Evolutionary conservation across 2,113 vertebrate genomes (phyloP), one percentile per base, ranked within the genome.

Genomic region (Hippolais icterina): DNA sequence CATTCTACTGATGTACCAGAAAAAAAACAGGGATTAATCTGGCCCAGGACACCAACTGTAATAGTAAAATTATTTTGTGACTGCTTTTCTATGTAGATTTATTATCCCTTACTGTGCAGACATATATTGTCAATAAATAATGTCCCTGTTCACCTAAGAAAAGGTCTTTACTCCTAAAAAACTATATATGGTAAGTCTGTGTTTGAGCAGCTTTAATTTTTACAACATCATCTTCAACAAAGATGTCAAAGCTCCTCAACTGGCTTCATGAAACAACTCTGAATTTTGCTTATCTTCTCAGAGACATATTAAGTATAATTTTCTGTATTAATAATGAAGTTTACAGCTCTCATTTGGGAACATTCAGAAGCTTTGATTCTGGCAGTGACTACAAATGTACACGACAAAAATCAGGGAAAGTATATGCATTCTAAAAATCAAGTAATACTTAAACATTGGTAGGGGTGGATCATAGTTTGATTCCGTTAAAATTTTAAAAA

Each of bases 61-160:
- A 86, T 8, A 89, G 61, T 84, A 83, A 89, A 87, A 95, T 95
- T 89, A 75, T 76, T 91, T 91, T 96, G 83, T 86, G 61, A 39
- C 41, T 84, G 71, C 59, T 93, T 79, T 94, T 90, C 89, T 87
- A 68, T 21, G 42, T 76, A 41, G 76, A 96, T 93, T 95, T 97
- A 95, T 95, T 94, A 93, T 79, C 16, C 69, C 74, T 84, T 65
- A 68, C 87, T 60, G 47, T 85, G 81, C 65, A 89, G 69, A 84
- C 3, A 8, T 69, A 65, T n/a, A 91, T 41, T 35, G 35, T 81
- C 66, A 87, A 86, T 80, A 95, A 97, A 96, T 82, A 84, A 94
- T 31, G 29, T 74, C 44, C 69, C 60, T 86, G 70, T 91, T 95
- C 72, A 88, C 64, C 49, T 88, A 78, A 75, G 39, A 84, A 93